Conservation (phyloP, 2,888 invertebrate species). For the Eucera pruinosa region DNA sequence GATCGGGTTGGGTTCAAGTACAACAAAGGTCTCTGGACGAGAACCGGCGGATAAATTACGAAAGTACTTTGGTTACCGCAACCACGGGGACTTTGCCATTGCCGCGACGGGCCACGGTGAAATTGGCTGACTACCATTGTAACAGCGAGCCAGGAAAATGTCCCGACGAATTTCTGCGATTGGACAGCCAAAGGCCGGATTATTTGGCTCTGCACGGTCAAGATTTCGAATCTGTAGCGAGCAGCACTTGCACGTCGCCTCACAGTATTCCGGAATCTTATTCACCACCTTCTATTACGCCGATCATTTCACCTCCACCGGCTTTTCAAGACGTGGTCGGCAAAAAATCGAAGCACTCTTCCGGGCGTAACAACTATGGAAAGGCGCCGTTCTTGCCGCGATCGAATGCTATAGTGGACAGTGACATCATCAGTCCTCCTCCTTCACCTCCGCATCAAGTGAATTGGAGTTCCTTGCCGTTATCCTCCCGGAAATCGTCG, state of each 20-base stretch:
- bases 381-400: slow-evolving; percentile 86
- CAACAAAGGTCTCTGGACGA: slow-evolving; percentile 86
- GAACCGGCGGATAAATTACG: slow-evolving; percentile 83
- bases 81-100: slow-evolving; percentile 82
- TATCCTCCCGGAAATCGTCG: slow-evolving; percentile 72
- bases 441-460: slow-evolving; percentile 83
- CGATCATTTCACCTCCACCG: slow-evolving; percentile 89
- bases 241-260: slow-evolving; percentile 82
- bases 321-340: slow-evolving; percentile 87
- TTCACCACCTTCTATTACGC: slow-evolving; percentile 88
- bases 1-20: slow-evolving; percentile 87
- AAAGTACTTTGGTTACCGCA: slow-evolving; percentile 68
- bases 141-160: slow-evolving; percentile 81
- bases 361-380: slow-evolving; percentile 81
- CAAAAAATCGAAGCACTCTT: slow-evolving; percentile 65
- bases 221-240: slow-evolving; percentile 81
- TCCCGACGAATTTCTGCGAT: slow-evolving; percentile 71
- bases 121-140: slow-evolving; percentile 86
- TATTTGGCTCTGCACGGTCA: slow-evolving; percentile 77
- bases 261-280: slow-evolving; percentile 83
- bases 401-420: slow-evolving; percentile 86
- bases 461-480: slow-evolving; percentile 82
- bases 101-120: slow-evolving; percentile 84
- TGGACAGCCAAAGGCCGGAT: slow-evolving; percentile 73
- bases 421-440: slow-evolving; percentile 85